phyloP scores from a whole-genome alignment of 2,888 invertebrate genomes.

The Pachycephus smyrnensis region DNA sequence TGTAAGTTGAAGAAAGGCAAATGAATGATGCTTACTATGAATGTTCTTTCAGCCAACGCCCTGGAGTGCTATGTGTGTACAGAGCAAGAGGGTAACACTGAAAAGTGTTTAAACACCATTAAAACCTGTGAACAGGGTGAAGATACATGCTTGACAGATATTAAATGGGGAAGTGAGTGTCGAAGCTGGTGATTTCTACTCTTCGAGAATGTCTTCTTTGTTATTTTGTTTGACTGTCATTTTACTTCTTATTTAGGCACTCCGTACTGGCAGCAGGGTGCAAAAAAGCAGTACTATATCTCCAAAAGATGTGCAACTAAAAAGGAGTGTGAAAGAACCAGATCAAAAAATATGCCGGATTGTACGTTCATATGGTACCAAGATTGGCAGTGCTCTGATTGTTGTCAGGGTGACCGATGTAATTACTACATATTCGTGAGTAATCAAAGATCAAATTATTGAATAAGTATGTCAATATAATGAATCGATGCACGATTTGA shows the following conservation, averaged over 20 bases:
- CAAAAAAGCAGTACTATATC: constrained; percentile 92
- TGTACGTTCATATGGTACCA: constrained; percentile 95
- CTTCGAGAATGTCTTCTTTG: constrained; percentile 28
- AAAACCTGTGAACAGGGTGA: constrained; percentile 90
- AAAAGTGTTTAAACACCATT: constrained; percentile 93
- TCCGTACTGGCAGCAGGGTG: constrained; percentile 95
- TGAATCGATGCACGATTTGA: background rate
- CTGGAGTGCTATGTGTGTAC: constrained; percentile 96
- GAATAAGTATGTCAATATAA: background rate
- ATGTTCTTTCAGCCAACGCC: constrained; percentile 69
- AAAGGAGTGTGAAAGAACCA: constrained; percentile 79
- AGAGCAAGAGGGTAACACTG: constrained; percentile 90
- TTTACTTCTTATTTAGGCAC: constrained; percentile 71
- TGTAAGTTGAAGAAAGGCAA: background rate
- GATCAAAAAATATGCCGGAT: constrained; percentile 78
- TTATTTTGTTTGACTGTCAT: constrained; percentile 1
- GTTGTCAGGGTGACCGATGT: constrained; percentile 95
- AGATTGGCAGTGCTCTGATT: constrained; percentile 97
- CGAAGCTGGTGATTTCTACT: background rate
- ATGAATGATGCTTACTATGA: background rate
- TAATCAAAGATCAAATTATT: constrained; percentile 44
- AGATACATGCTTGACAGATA: constrained; percentile 88
- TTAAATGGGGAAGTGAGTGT: constrained; percentile 89
- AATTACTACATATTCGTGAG: constrained; percentile 96
- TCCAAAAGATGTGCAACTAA: constrained; percentile 91